A percentile compares a stretch with the other conserved stretches of the same genome.
Conservation (phyloP, 2,113 vertebrate species). For the Carassius carassius region DNA sequence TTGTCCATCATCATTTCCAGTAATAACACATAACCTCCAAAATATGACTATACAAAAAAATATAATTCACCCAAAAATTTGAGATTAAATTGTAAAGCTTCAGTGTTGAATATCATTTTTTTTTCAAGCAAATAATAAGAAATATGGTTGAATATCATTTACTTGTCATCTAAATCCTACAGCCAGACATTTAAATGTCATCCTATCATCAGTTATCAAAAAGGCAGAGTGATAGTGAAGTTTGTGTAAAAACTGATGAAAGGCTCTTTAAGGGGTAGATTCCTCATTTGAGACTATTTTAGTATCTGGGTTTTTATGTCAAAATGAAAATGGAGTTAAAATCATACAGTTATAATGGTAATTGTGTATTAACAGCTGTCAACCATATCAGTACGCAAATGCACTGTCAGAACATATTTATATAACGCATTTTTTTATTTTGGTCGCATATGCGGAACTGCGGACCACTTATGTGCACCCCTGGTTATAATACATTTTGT, state of each 20-base stretch:
- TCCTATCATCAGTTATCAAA: constrained; percentile 62
- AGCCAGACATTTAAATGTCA: constrained; percentile 61
- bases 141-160: constrained; percentile 47
- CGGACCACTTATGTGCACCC: too few species aligned
- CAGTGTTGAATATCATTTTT: too few species aligned
- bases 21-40: too few species aligned
- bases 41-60: too few species aligned
- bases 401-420: too few species aligned
- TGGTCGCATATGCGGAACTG: too few species aligned
- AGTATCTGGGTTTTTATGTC: neutral
- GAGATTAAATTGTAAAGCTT: too few species aligned
- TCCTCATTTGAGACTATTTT: neutral
- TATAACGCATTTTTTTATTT: too few species aligned
- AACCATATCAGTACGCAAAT: too few species aligned
- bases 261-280: neutral
- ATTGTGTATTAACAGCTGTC: too few species aligned
- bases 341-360: neutral
- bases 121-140: constrained; percentile 15
- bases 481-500: neutral
- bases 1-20: too few species aligned
- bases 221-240: constrained; percentile 62
- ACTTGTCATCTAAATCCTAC: constrained; percentile 64
- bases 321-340: neutral
- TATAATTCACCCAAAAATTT: too few species aligned
- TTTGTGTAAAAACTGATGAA: neutral